These are phyloP conservation scores for Colistium nudipinnis DNA, from an alignment of 2,113 vertebrate species.

Conservation along the genomic window DNA sequence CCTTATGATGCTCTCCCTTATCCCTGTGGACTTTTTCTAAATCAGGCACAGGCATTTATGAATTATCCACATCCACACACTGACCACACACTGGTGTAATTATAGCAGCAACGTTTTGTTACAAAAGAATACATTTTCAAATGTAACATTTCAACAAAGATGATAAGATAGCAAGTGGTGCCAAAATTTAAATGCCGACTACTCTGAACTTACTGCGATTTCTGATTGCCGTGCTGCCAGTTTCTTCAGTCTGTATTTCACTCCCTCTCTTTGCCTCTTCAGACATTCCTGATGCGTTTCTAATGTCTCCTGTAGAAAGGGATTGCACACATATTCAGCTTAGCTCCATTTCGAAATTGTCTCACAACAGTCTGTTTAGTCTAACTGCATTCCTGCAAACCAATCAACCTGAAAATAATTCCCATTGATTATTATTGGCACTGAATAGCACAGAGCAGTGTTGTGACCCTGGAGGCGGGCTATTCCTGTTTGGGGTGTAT, in stretches of 20 bases:
- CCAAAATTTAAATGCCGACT: neutral
- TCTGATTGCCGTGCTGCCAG: constrained; percentile 76
- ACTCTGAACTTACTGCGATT: constrained; percentile 72
- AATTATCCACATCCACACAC: constrained; percentile 2
- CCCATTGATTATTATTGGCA: neutral
- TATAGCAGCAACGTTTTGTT: neutral
- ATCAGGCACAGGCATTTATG: constrained; percentile 35
- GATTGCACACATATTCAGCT: constrained; percentile 40
- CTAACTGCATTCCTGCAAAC: too few relatives aligned
- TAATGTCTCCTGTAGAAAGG: constrained; percentile 69
- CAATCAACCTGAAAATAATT: neutral
- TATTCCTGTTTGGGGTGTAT: too few relatives aligned
- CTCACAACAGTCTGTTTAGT: too few relatives aligned
- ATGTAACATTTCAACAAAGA: neutral
- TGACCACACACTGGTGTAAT: neutral
- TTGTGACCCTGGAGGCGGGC: too few relatives aligned
- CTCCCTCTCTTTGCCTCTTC: constrained; percentile 73
- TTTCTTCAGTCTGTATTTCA: constrained; percentile 78
- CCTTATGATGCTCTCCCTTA: constrained; percentile 72
- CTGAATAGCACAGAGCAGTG: neutral
- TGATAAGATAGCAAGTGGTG: neutral
- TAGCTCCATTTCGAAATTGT: too few relatives aligned
- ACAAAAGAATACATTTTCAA: neutral
- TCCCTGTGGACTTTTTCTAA: constrained; percentile 75
- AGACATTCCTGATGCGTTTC: constrained; percentile 70